Percentiles rank a stretch among this genome's conserved stretches.
Conservation (phyloP, 2,113 vertebrate species). For the Egretta garzetta region DNA sequence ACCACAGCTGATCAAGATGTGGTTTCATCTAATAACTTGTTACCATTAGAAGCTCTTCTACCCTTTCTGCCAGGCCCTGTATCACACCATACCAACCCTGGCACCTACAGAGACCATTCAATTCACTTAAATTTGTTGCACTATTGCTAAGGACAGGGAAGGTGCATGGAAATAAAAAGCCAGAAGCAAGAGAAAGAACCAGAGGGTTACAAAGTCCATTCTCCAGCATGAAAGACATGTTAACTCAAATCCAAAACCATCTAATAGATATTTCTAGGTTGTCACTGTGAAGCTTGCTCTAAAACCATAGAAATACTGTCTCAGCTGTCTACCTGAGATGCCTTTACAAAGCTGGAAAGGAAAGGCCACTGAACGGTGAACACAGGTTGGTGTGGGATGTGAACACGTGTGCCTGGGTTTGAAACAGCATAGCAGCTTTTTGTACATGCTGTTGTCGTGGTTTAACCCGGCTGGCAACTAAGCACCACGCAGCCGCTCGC, state of each 20-base stretch:
- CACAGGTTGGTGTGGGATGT: accelerated
- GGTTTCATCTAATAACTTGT: not conserved
- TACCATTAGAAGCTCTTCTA: accelerated
- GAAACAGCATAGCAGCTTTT: not conserved
- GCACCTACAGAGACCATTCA: too few species aligned
- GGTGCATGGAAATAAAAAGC: not conserved
- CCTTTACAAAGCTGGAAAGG: not conserved
- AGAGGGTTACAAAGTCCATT: not conserved
- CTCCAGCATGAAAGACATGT: accelerated
- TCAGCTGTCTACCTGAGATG: not conserved
- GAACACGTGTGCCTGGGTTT: not conserved
- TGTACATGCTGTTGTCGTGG: not conserved
- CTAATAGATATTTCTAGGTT: not conserved
- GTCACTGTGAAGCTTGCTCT: not conserved
- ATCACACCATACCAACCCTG: not conserved
- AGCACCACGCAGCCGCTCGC: too few species aligned
- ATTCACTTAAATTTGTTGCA: not conserved
- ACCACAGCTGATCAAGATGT: not conserved
- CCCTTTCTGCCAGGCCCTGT: not conserved
- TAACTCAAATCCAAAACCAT: not conserved
- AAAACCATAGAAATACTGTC: not conserved
- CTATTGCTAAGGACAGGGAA: not conserved
- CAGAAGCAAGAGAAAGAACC: not conserved
- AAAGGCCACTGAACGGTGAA: not conserved
- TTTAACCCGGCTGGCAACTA: too few species aligned